These are phyloP conservation scores for Ataeniobius toweri DNA, from an alignment of 2,797 vertebrate genomes.

Conservation along the genomic window DNA sequence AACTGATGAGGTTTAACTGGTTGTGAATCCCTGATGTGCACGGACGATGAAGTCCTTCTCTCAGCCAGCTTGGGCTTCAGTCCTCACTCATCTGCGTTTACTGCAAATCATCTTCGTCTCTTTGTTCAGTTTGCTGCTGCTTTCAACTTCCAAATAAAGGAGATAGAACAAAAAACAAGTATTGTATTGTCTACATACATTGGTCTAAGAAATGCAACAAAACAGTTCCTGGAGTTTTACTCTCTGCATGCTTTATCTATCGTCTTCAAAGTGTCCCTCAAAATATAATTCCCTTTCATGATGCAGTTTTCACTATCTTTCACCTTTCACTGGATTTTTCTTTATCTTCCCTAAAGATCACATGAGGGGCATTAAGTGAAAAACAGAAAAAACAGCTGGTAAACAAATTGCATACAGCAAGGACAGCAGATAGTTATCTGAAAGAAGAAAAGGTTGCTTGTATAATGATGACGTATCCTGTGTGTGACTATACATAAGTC, in stretches of 20 bases:
- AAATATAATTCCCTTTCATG: conserved; percentile 44
- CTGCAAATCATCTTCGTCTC: background rate
- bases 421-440: conserved; percentile 68
- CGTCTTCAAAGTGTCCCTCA: conserved; percentile 11
- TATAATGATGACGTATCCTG: conserved; percentile 35
- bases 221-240: background rate
- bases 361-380: conserved; percentile 50
- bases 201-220: background rate
- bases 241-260: conserved; percentile 27
- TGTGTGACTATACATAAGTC: conserved; percentile 6
- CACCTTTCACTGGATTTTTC: conserved; percentile 13
- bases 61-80: background rate
- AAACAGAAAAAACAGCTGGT: conserved; percentile 34
- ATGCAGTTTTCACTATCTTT: conserved; percentile 5
- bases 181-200: background rate
- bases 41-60: background rate
- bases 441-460: conserved; percentile 53
- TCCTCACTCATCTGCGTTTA: background rate
- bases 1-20: background rate
- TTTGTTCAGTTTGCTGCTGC: background rate
- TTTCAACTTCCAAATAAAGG: background rate
- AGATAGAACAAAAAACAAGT: background rate
- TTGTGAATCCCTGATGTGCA: background rate
- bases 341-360: conserved; percentile 20
- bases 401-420: conserved; percentile 64